Evolutionary conservation across 2,113 vertebrate species (phyloP), one percentile per base, ranked within the genome.

Genomic region (Mormyrus lacerda): DNA sequence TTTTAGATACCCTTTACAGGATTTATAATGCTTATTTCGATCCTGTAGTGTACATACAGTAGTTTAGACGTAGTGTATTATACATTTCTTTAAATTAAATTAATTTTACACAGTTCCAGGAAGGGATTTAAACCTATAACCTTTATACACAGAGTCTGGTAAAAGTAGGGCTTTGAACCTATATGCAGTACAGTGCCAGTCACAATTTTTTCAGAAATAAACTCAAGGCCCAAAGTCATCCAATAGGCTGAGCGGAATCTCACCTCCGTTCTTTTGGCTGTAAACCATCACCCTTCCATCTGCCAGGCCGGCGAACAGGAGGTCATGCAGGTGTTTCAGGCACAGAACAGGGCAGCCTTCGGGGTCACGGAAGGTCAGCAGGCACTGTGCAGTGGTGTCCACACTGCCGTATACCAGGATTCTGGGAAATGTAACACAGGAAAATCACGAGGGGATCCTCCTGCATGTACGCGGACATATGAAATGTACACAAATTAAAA

Each of bases 231-330:
- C 35, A 7, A 73, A 31, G 58, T 4, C n/a, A 2, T 76, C 13
- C 35, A 9, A 15, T 9, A 2, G 2, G 27, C 11, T 44, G 24
- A 47, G 69, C 2, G n/a, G 15, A 76, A 51, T 39, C 95, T 95
- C 87, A 97, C 97, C 96, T 94, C 96, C 95, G 0, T 88, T 92
- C 85, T 87, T 96, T 65, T 95, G 91, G 61, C 95, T 93, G 61
- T 97, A 97, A n/a, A 96, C 95, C 0, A 94, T 94, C 0, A 97
- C 93, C 0, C 93, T 96, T 2, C 97, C 97, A 1, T 97, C 95
- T 92, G 93, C 95, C 90, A 97, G 90, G 39, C 97, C 97, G 0
- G 96, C 97, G 0, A 97, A 95, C 65, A 98, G 95, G 90, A 95
- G 92, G 35, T 91, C 92, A 0, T 91, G 31, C 89, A 94, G 94